Evolutionary conservation across 2,797 vertebrate genomes (phyloP).

Genomic region (Hylomyscus alleni): DNA sequence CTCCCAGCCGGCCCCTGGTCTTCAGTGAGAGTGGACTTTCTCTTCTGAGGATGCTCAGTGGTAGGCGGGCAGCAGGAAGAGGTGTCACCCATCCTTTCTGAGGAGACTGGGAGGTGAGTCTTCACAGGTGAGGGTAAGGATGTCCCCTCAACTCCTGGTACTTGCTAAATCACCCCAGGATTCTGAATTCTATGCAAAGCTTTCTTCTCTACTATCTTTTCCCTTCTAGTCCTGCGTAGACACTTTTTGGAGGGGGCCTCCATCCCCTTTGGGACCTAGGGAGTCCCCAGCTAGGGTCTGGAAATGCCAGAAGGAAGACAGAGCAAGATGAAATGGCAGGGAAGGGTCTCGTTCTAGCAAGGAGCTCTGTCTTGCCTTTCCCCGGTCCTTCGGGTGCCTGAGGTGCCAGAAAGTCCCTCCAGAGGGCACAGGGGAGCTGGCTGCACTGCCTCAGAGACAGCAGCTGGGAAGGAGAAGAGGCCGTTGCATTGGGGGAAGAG

Average conservation of each 20-base stretch:
- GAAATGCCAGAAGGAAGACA: background rate
- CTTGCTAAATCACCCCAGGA: background rate
- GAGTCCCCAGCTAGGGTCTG: background rate
- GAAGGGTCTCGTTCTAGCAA: background rate
- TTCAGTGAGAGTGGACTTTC: background rate
- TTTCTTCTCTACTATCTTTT: background rate
- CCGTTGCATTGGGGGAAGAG: background rate
- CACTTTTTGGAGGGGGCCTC: background rate
- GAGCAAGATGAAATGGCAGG: background rate
- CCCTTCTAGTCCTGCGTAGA: background rate
- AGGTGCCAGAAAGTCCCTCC: constrained; percentile 53
- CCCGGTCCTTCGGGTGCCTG: background rate
- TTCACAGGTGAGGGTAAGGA: background rate
- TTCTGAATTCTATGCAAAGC: background rate
- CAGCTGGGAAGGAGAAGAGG: no score
- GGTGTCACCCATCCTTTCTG: background rate
- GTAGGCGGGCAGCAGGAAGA: background rate
- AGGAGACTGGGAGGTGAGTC: background rate
- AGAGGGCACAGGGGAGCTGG: constrained; percentile 54
- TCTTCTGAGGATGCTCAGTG: background rate
- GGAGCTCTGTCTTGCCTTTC: background rate
- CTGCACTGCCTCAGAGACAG: background rate
- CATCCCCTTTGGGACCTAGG: no score
- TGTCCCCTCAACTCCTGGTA: background rate
- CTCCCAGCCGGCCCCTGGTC: background rate